A percentile compares a stretch with the other conserved stretches of the same genome.
These are phyloP conservation scores for Microplitis demolitor DNA, from an alignment of 1,140 invertebrate genomes.

Conservation along the genomic window DNA sequence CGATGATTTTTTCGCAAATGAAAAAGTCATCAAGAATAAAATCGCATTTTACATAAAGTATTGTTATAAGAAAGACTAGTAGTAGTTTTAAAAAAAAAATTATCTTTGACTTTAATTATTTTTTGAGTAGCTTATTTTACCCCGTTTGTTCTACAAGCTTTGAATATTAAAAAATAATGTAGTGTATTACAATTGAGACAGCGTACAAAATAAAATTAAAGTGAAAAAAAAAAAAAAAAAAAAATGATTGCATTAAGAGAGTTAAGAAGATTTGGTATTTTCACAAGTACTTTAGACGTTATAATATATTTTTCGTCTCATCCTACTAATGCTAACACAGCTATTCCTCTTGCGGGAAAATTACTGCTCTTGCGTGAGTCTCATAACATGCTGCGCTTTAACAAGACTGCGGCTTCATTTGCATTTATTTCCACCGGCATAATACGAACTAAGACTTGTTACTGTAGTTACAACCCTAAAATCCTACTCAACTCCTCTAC, in stretches of 20 bases:
- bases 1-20: no score
- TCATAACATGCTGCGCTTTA: constrained; percentile 37
- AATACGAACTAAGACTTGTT: constrained; percentile 19
- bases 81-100: no score
- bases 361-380: neutral
- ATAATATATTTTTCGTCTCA: constrained; percentile 2
- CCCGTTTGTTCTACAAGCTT: no score
- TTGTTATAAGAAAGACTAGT: no score
- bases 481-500: neutral
- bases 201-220: neutral
- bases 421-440: constrained; percentile 40
- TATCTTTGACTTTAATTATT: no score
- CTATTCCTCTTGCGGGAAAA: constrained; percentile 6
- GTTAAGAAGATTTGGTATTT: constrained; percentile 36
- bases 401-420: constrained; percentile 43
- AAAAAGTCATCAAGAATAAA: no score
- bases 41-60: no score
- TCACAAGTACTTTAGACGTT: constrained; percentile 7
- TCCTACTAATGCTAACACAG: neutral
- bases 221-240: neutral
- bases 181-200: neutral
- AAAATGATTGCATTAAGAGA: constrained; percentile 12
- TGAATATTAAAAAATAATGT: neutral
- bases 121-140: no score
- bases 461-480: constrained; percentile 13